phyloP scores from a whole-genome alignment of 2,797 vertebrate genomes.

The Scarus forsteni region DNA sequence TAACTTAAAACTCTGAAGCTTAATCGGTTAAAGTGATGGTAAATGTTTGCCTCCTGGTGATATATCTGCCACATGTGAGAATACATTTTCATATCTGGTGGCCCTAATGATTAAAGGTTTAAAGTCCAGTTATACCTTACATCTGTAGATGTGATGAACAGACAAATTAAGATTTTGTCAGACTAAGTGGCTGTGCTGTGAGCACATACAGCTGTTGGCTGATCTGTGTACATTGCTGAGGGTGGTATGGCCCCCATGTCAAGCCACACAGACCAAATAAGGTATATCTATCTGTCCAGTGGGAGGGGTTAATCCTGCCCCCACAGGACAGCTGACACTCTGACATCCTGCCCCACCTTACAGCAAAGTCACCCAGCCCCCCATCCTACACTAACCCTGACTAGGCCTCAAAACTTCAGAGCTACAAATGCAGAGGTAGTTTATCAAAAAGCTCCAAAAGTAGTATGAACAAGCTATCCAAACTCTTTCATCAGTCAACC shows the following conservation, averaged over 20 bases:
- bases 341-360: conserved; percentile 64
- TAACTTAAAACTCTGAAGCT: too few relatives aligned
- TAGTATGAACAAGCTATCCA: too few relatives aligned
- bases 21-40: too few relatives aligned
- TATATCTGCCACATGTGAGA: too few relatives aligned
- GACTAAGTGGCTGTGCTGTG: not conserved
- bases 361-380: conserved; percentile 32
- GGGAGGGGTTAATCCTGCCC: conserved; percentile 58
- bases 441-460: too few relatives aligned
- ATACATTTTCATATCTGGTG: too few relatives aligned
- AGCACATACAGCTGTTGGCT: conserved; percentile 28
- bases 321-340: conserved; percentile 69
- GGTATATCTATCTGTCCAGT: conserved; percentile 59
- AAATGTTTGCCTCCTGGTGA: too few relatives aligned
- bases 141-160: too few relatives aligned
- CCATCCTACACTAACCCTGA: conserved; percentile 28
- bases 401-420: conserved; percentile 25
- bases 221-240: conserved; percentile 40
- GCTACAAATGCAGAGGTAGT: not conserved
- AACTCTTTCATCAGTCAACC: conserved; percentile 3
- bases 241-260: conserved; percentile 42
- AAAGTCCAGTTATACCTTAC: too few relatives aligned
- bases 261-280: conserved; percentile 69
- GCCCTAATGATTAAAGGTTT: too few relatives aligned
- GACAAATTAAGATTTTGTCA: too few relatives aligned